A percentile compares a stretch with the other conserved stretches of the same genome.
Evolutionary conservation across 2,888 invertebrate genomes (phyloP).

Genomic region (Dioctria linearis): DNA sequence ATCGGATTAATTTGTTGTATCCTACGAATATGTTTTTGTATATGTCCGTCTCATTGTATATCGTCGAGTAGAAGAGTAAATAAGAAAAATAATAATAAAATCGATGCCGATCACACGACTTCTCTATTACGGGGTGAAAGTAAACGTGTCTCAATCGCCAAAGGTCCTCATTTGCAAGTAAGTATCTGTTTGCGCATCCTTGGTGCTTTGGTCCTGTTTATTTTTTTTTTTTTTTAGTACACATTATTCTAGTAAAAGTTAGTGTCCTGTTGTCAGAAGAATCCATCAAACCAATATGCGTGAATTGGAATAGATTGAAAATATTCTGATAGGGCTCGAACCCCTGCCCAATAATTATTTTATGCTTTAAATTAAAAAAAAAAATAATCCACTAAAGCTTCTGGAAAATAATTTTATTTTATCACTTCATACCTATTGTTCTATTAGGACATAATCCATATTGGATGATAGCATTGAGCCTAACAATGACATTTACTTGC

Average conservation of each 20-base stretch:
- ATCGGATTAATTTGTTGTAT: constrained; percentile 87
- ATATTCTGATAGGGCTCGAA: too few species aligned
- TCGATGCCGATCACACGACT: constrained; percentile 71
- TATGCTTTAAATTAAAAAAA: too few species aligned
- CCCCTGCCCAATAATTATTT: too few species aligned
- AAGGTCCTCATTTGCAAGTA: constrained; percentile 68
- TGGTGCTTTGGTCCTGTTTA: too few species aligned
- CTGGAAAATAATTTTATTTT: too few species aligned
- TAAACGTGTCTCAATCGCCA: constrained; percentile 70
- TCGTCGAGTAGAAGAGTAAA: constrained; percentile 77
- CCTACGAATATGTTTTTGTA: constrained; percentile 86
- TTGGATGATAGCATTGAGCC: neutral
- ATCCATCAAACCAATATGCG: too few species aligned
- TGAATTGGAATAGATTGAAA: too few species aligned
- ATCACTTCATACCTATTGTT: too few species aligned
- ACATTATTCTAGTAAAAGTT: too few species aligned
- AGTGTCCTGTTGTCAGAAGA: too few species aligned
- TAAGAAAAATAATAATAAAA: constrained; percentile 71
- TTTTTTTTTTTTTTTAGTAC: too few species aligned
- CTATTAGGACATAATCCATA: neutral
- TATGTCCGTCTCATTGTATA: constrained; percentile 85
- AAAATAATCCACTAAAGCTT: too few species aligned
- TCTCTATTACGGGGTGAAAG: constrained; percentile 70
- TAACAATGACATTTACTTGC: constrained; percentile 53
- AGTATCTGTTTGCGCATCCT: constrained; percentile 6